phyloP scores from a whole-genome alignment of 2,113 vertebrate species.

The Etheostoma spectabile region DNA sequence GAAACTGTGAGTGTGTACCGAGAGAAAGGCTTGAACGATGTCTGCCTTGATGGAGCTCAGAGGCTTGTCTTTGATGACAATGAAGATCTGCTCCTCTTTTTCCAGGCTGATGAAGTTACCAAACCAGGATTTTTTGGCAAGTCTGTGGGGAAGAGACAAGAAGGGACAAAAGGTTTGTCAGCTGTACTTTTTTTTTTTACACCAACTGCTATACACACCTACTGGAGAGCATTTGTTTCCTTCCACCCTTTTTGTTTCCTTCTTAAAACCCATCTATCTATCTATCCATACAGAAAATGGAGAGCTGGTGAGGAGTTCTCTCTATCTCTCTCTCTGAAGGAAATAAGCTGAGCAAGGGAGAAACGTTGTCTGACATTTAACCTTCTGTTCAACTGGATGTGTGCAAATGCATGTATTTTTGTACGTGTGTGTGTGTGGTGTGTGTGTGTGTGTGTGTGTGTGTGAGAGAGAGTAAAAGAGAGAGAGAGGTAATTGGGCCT shows the following conservation, averaged over 20 bases:
- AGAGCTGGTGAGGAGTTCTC: background rate
- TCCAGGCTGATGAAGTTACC: constrained; percentile 99
- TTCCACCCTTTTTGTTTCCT: background rate
- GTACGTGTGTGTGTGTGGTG: too few relatives aligned
- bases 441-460: background rate
- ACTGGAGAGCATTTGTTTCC: background rate
- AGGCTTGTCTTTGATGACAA: constrained; percentile 98
- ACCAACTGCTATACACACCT: background rate
- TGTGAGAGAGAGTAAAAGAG: background rate
- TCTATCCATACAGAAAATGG: background rate
- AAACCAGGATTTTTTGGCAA: constrained; percentile 99
- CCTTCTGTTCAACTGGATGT: constrained; percentile 19
- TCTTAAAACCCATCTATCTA: background rate
- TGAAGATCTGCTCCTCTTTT: constrained; percentile 99
- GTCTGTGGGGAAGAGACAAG: constrained; percentile 80
- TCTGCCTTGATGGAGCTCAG: constrained; percentile 99
- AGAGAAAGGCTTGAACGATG: constrained; percentile 98
- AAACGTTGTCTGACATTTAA: constrained; percentile 46
- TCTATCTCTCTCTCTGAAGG: background rate
- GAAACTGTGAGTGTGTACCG: constrained; percentile 79
- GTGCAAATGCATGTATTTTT: background rate
- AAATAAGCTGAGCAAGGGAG: constrained; percentile 39
- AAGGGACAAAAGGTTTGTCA: background rate
- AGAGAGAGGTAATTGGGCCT: constrained; percentile 32
- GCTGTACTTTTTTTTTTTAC: background rate